Base-by-base conservation (phyloP, 2,797 vertebrate genomes). In the Brachyrhaphis roseni region DNA sequence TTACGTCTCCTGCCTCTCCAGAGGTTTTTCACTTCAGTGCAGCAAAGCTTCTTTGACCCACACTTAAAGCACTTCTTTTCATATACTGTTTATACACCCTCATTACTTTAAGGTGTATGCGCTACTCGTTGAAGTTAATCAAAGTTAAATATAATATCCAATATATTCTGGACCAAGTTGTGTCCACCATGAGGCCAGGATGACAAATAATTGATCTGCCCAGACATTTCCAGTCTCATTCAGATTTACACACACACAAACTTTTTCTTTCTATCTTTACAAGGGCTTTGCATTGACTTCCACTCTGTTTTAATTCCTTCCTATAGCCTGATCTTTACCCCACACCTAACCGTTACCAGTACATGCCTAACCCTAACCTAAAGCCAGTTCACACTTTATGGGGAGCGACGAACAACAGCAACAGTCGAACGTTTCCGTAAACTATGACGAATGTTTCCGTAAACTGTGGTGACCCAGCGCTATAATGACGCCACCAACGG, bases 1-100 rank as follows among this genome's bases (percentile, higher is more conserved):
- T 87, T 73, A 80, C 43, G 47, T 90, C 81, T 82, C 80, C 75
- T 90, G 77, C 66, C 74, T 91, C 86, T 91, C 87, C 85, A 84
- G 87, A 86, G 87, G 81, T 88, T 87, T 86, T 81, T 72, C 68
- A 83, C 84, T 83, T 89, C 51, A 76, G 79, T 46, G 59, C 80
- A 77, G 72, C 81, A 86, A 87, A 83, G 82, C 79, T 64, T 77
- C 80, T 88, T 70, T 79, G 74, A 88, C 84, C 82, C 72, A 82
- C 85, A 88, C 74, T 76, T 82, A 77, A 83, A 72, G 62, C 74
- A 80, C 78, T 74, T 79, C 70, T 78, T 62, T 78, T 83, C 80
- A 75, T 64, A 74, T 23, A 64, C 73, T 76, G 46, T 85, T 85
- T 82, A 55, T 77, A 36, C 62, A 41, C 64, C 71, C 79, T 77